Base-by-base conservation (phyloP, 2,797 vertebrate genomes). In the Pipistrellus pygmaeus region DNA sequence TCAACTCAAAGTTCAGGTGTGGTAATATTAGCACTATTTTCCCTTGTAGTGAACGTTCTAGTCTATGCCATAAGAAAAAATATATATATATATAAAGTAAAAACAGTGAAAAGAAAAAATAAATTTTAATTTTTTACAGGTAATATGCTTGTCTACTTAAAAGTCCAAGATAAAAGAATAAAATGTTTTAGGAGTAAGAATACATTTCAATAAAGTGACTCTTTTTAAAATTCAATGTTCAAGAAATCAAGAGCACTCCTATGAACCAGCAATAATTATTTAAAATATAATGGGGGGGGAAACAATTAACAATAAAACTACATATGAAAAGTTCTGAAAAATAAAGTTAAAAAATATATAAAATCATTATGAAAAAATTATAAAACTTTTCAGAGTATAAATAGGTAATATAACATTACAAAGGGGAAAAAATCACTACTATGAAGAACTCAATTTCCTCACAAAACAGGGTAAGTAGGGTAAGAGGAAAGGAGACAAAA, bases 1-100 rank as follows among this genome's bases (percentile, higher is more conserved):
- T 71, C 75, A 71, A 80, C 6, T 60, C 73, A 60, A 92, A 85
- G 23, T 86, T 80, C 64, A 92, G n/a, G 25, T n/a, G 18, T 46
- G 41, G 12, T 60, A 81, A 53, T 21, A 81, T 27, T 57, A 87
- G 12, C 32, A 81, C 8, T 87, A 72, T n/a, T 44, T 78, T 55
- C 53, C 35, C 30, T 87, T 93, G n/a, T 46, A 44, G 23, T 80
- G 21, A 53, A 81, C 44, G 6, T 73, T 73, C 55, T 62, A 32
- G 27, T 64, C 44, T 64, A 81, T 53, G 44, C 66, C 87, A 12
- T 81, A 62, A 64, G 32, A 66, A 85, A 91, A 77, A 41, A 41
- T 38, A 38, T 38, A 57, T 27, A 23, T 66, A 46, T 44, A 18
- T 41, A 80, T 72, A 80, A 23, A 53, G 8, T 64, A 81, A 81